Evolutionary conservation across 2,797 vertebrate genomes (phyloP), one percentile per base, ranked within the genome.

Genomic region (Phataginus tetradactyla): DNA sequence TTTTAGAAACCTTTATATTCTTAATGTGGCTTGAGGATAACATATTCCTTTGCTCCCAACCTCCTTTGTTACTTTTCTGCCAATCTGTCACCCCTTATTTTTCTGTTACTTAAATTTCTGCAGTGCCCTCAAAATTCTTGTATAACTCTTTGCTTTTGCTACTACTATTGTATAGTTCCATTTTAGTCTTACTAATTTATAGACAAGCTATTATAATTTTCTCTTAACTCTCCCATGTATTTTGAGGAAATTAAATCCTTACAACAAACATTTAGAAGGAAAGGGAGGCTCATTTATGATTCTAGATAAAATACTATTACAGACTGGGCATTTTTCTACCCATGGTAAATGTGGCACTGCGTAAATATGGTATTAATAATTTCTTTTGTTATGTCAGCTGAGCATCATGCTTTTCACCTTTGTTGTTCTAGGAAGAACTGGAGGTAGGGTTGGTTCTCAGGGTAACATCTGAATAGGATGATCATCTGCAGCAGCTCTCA

Each of bases 21-120:
- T 57, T 90, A 68, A 51, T 53, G 15, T 84, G 51, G 27, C 23
- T 74, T 68, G 59, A 75, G 27, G 18, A 49, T 39, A 74, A 8
- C 14, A 32, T 57, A 32, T 21, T 59, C 11, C 49, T 93, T 61
- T 85, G 42, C 55, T 39, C 9, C 18, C 17, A 64, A 32, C 53
- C 25, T 88, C 34, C 21, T 21, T 69, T 32, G 14, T 57, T 90
- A 59, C 45, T 55, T 61, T 96, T 64, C 63, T 90, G 21, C 27
- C 29, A 77, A 7, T 63, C 17, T 32, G 3, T 64, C 75, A 39
- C 3, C 45, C n/a, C 57, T 84, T 72, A 5, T 20, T 55, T 88
- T 37, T 93, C 32, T 69, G n/a, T 86, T 45, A 49, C 75, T 86
- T 94, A 63, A 94, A 55, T 90, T 71, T 90, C 57, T 34, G 23